Evolutionary conservation across 2,888 invertebrate genomes (phyloP), one percentile per base, ranked within the genome.

Genomic region (Andricus curvator): DNA sequence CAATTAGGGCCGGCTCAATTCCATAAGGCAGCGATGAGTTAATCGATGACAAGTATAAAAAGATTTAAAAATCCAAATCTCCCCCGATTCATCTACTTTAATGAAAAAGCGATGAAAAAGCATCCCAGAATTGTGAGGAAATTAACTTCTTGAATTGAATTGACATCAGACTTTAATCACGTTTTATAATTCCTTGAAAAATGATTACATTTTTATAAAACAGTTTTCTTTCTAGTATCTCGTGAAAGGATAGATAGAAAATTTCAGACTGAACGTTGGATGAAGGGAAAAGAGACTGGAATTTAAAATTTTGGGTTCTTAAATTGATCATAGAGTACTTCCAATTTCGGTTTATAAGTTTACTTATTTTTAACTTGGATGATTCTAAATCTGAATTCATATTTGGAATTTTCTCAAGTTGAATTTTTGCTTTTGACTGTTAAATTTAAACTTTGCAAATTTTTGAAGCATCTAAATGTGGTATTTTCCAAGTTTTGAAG

Each of bases 21-120:
- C 41, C 76, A 20, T 76, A 78, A 78, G 74, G 74, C 65, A 56
- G 64, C 78, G 77, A 33, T 33, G 33, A 76, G 56, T 77, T 44
- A 81, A 70, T 66, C n/a, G 65, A 44, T 41, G 68, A 74, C 70
- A 41, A 66, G 74, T 67, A 77, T 60, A 81, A 77, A 77, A 81
- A 79, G 44, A 64, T 74, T 83, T 85, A 82, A 80, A 87, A 80
- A 84, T 88, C 84, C 82, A 88, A 86, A n/a, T n/a, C n/a, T 86
- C 29, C 13, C 80, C 78, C 65, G 33, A 51, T 70, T 13, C 56
- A n/a, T n/a, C 74, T 48, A 56, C 56, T 77, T 67, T 77, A 64
- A n/a, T 74, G 20, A 51, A 9, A 37, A 74, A 29, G 1, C 4
- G 4, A 17, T 74, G 20, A 51, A 9, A 37, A 74, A 29, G 1